Base-by-base conservation (phyloP, 2,797 vertebrate genomes). In the Pogoniulus pusillus region DNA sequence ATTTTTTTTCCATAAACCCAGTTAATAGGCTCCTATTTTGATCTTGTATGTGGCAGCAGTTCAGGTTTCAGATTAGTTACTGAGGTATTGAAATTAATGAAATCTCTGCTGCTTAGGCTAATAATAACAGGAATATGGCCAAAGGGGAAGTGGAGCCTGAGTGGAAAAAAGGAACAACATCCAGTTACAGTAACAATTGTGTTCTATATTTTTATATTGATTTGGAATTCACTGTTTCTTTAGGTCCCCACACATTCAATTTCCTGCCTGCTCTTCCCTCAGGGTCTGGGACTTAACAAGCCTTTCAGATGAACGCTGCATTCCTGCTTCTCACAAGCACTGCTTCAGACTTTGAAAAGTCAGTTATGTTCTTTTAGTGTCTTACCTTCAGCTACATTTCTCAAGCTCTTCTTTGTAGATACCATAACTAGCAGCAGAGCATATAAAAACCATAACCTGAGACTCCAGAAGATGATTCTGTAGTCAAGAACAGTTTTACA, bases 151-250 rank as follows among this genome's bases (percentile, higher is more conserved):
- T 60, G 55, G n/a, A 69, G 54, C 58, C 60, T 60, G 71, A 86
- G 71, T 64, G 71, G 32, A 19, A 70, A 62, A 76, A 45, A 27
- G 62, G 51, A 89, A 35, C 41, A 77, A 32, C 30, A 18, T 59
- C 82, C 65, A 60, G 27, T 87, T 83, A 60, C 53, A 59, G 47
- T 57, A 93, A 72, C 59, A 80, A 34, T 30, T 64, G 72, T 87
- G 82, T 73, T 90, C 63, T 74, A 9, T 91, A 60, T 81, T 90
- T 90, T 81, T 83, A 59, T 83, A 91, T 90, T 83, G 84, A 85
- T 93, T 93, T 83, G 66, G 69, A 93, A 85, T 81, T 59, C 70
- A 17, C 54, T 39, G 22, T 59, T 95, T 84, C 76, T 91, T 92
- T 86, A 84, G 73, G 79, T 72, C 59, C 41, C 27, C 74, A 78